phyloP scores from a whole-genome alignment of 92 coral and sea anemone species.

The Isaurus tuberculatus region DNA sequence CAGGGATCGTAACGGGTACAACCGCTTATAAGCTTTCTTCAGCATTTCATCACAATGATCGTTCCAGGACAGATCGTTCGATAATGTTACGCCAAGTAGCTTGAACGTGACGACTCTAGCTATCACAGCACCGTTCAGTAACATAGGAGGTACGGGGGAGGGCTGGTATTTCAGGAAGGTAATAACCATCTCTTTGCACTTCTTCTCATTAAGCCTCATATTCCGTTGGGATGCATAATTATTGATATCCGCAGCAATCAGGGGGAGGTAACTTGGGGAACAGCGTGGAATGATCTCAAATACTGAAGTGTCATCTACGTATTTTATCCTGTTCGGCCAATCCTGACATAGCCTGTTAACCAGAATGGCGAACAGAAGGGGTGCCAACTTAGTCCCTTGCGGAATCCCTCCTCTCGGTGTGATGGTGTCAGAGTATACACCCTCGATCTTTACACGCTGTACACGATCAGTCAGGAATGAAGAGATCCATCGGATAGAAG shows the following conservation, averaged over 20 bases:
- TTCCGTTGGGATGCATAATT: slow-evolving; percentile 29
- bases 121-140: slow-evolving; percentile 24
- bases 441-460: slow-evolving; percentile 17
- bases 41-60: slow-evolving; percentile 23
- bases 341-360: slow-evolving; percentile 45
- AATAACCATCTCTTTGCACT: slow-evolving; percentile 19
- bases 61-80: slow-evolving; percentile 32
- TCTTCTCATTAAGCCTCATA: slow-evolving; percentile 6
- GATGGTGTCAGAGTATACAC: slow-evolving; percentile 18
- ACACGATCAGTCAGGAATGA: slow-evolving; percentile 20
- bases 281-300: slow-evolving; percentile 52
- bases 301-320: slow-evolving; percentile 47
- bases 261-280: slow-evolving; percentile 42
- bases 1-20: slow-evolving; percentile 29
- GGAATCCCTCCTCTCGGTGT: slow-evolving; percentile 35
- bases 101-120: slow-evolving; percentile 20
- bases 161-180: slow-evolving; percentile 25
- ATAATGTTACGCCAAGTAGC: slow-evolving; percentile 20
- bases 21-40: slow-evolving; percentile 36
- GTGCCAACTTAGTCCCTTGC: slow-evolving; percentile 55
- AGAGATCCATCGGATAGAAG: slow-evolving; percentile 14
- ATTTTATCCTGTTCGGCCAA: slow-evolving; percentile 50
- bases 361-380: slow-evolving; percentile 59
- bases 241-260: slow-evolving; percentile 27
- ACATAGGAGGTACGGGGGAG: slow-evolving; percentile 25